A percentile compares a stretch with the other conserved stretches of the same genome.
Evolutionary conservation across 2,797 vertebrate genomes (phyloP).

Genomic region (Hypotaenidia okinawae): DNA sequence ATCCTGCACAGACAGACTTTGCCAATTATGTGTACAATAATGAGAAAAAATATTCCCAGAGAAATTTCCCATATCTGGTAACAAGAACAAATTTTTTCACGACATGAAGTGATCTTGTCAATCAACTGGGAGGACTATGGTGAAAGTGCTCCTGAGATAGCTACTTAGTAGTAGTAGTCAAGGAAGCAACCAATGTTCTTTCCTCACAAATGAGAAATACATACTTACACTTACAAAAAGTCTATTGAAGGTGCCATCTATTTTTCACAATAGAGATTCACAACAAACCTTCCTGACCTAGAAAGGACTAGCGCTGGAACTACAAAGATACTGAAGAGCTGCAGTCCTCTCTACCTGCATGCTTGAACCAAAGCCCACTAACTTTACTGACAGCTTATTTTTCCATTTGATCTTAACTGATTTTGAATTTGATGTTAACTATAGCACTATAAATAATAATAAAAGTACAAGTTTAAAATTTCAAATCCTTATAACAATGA

Average conservation of each 20-base stretch:
- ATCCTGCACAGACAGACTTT: constrained; percentile 18
- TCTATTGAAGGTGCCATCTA: not conserved
- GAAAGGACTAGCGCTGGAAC: not conserved
- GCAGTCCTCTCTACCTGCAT: not conserved
- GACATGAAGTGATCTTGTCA: constrained; percentile 1
- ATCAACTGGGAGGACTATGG: not conserved
- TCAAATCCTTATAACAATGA: not conserved
- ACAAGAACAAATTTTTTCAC: not conserved
- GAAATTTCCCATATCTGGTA: constrained; percentile 25
- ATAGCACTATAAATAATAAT: not conserved
- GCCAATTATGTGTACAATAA: constrained; percentile 13
- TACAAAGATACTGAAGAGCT: not conserved
- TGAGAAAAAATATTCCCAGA: constrained; percentile 34
- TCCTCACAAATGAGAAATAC: not conserved
- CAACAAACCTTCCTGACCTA: not conserved
- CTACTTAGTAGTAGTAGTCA: not conserved
- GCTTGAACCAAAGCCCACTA: not conserved
- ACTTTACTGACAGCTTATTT: not conserved
- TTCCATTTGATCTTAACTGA: not conserved
- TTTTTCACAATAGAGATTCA: not conserved
- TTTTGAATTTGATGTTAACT: not conserved
- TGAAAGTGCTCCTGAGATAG: constrained; percentile 14
- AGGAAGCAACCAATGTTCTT: not conserved
- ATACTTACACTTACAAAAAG: not conserved
- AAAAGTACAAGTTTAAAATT: not conserved